Conservation (phyloP, 2,113 vertebrate species). For the Todiramphus saurophagus region DNA sequence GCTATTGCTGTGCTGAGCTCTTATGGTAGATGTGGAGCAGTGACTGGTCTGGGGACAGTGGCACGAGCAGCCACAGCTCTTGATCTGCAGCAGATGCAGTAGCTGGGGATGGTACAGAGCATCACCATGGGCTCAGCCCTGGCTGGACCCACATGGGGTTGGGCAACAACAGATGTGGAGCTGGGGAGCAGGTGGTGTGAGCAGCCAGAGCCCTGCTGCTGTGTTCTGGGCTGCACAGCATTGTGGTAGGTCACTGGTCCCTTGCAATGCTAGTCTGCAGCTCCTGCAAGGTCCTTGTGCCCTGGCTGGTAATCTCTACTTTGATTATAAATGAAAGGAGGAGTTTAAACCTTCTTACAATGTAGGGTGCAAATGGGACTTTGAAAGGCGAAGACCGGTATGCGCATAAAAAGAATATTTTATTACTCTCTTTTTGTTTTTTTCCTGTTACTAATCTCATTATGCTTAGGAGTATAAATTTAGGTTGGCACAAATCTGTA, state of each 20-base stretch:
- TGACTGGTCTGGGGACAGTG: not conserved
- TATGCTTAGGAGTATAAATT: conserved; percentile 54
- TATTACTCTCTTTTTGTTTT: not conserved
- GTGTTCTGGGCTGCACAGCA: not conserved
- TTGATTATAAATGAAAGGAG: not conserved
- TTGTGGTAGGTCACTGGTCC: fast-evolving
- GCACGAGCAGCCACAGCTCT: not conserved
- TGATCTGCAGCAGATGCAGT: not conserved
- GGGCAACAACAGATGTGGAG: fast-evolving
- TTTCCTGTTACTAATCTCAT: conserved; percentile 53
- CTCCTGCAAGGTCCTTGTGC: not conserved
- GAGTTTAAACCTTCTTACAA: not conserved
- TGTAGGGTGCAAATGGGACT: not conserved
- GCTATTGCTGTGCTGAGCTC: not conserved
- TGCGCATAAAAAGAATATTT: not conserved
- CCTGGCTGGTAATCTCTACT: not conserved
- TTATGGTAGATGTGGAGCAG: not conserved
- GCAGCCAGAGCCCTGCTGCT: not conserved
- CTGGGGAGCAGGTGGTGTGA: fast-evolving
- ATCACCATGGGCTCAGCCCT: fast-evolving
- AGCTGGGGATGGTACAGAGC: not conserved
- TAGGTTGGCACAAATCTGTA: conserved; percentile 53
- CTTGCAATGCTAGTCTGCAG: no score
- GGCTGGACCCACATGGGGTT: fast-evolving
- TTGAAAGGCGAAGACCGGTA: not conserved